phyloP scores from a whole-genome alignment of 2,113 vertebrate genomes.

The Hyla sarda region DNA sequence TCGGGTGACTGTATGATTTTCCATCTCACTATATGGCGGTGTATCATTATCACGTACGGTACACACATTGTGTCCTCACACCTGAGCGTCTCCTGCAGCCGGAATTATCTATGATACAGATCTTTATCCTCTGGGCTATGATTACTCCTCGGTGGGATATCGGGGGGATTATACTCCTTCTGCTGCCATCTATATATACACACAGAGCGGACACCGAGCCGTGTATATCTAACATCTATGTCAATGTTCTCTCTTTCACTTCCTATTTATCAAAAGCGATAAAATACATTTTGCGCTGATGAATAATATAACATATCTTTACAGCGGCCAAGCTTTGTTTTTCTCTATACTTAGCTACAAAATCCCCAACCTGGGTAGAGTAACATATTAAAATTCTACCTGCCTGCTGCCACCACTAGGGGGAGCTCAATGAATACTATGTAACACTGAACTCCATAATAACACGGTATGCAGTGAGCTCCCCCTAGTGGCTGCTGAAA shows the following conservation, averaged over 20 bases:
- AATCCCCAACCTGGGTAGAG: too few species aligned
- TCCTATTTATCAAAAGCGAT: background rate
- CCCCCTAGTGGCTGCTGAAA: too few species aligned
- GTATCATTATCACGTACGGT: background rate
- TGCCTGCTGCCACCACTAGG: too few species aligned
- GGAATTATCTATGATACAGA: background rate
- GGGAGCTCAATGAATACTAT: too few species aligned
- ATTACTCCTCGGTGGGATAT: background rate
- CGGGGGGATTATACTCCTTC: background rate
- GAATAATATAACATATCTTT: background rate
- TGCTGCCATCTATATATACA: background rate
- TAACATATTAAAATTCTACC: too few species aligned
- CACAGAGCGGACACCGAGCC: background rate
- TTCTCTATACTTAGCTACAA: too few species aligned
- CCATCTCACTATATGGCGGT: background rate
- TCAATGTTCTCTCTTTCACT: too few species aligned
- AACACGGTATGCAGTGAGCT: too few species aligned
- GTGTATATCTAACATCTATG: background rate
- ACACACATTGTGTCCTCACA: background rate
- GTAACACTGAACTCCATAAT: too few species aligned
- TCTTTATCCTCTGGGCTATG: background rate
- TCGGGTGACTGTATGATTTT: too few species aligned
- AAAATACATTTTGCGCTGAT: background rate
- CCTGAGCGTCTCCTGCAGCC: background rate
- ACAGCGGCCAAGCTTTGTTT: too few species aligned